Conservation (phyloP, 1,140 invertebrate genomes). For the Araneus ventricosus region DNA sequence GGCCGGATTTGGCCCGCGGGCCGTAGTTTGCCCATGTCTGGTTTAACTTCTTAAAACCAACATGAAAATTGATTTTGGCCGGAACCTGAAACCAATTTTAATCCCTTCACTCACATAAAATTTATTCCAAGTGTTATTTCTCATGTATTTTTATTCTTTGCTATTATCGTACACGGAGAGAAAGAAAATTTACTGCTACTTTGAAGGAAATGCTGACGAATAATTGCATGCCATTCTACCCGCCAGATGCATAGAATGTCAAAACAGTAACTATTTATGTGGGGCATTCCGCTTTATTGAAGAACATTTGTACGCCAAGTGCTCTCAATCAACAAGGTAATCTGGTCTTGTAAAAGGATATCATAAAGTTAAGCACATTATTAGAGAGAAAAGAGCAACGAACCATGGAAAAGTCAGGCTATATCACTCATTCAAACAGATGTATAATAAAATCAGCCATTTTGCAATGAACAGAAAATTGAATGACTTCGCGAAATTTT, state of each 20-base stretch:
- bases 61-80: no score
- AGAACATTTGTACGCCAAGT: slow-evolving; percentile 1
- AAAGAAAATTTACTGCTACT: background rate
- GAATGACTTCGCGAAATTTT: no score
- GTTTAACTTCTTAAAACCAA: no score
- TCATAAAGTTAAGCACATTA: slow-evolving; percentile 2
- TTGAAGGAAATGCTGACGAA: background rate
- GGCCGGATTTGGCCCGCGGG: no score
- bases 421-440: background rate
- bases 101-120: no score
- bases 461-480: background rate
- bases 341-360: background rate
- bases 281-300: background rate
- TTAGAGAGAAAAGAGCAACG: background rate
- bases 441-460: background rate
- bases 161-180: no score
- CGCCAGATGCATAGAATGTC: background rate
- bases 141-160: no score
- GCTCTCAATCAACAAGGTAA: slow-evolving; percentile 3
- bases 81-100: no score
- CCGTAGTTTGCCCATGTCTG: no score
- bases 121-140: no score
- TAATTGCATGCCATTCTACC: background rate
- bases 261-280: slow-evolving; percentile 22
- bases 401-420: background rate